phyloP scores from a whole-genome alignment of 2,888 invertebrate genomes.

The Rapana venosa region DNA sequence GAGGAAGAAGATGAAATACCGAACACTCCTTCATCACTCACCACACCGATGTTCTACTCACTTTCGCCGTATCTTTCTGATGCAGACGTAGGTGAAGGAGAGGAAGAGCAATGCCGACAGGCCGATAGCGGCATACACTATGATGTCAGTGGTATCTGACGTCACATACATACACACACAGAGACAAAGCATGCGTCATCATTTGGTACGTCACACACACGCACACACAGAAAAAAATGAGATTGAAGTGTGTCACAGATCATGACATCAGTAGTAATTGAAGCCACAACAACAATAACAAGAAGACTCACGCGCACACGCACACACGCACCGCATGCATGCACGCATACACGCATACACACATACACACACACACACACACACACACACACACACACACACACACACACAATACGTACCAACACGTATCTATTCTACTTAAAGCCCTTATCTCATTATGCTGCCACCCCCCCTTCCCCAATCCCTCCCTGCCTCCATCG shows the following conservation, averaged over 20 bases:
- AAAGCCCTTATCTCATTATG: too few relatives aligned
- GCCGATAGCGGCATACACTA: not conserved
- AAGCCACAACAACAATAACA: not conserved
- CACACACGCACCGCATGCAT: not conserved
- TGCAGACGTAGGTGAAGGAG: not conserved
- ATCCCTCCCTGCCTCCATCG: too few relatives aligned
- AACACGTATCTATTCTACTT: not conserved
- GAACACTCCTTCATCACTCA: too few relatives aligned
- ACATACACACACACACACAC: not conserved
- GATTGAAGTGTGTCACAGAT: not conserved
- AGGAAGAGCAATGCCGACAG: not conserved
- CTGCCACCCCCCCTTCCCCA: too few relatives aligned
- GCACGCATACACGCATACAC: not conserved
- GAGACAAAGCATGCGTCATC: too few relatives aligned
- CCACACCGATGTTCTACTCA: not conserved
- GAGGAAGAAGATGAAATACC: too few relatives aligned
- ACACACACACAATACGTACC: not conserved
- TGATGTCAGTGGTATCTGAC: conserved; percentile 2
- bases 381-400: conserved; percentile 5
- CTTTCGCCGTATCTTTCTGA: not conserved
- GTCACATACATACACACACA: not conserved
- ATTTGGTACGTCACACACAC: not conserved
- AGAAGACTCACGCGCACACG: not conserved
- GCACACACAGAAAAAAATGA: not conserved
- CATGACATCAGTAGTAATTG: not conserved